Conservation (phyloP, 2,888 invertebrate genomes). For the Biston betularia region DNA sequence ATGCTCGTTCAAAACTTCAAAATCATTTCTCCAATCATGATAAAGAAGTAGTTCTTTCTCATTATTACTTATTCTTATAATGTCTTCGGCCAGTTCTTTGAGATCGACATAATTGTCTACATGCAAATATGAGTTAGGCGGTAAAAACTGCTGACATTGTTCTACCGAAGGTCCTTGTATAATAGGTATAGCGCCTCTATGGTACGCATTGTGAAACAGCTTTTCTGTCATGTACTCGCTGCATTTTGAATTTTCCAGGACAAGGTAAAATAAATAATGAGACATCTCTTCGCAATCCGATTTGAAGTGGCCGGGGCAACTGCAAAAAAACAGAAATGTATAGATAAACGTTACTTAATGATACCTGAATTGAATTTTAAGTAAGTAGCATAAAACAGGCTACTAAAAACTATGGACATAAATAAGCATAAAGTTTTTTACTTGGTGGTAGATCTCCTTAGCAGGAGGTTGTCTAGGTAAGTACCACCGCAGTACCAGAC, state of each 20-base stretch:
- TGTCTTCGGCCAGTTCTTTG: conserved; percentile 79
- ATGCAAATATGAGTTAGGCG: conserved; percentile 88
- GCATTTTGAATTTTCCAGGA: conserved; percentile 90
- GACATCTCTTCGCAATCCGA: conserved; percentile 85
- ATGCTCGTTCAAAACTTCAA: conserved; percentile 83
- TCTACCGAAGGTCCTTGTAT: conserved; percentile 86
- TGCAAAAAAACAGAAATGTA: conserved; percentile 59
- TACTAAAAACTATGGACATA: too few relatives aligned
- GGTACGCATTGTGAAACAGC: conserved; percentile 88
- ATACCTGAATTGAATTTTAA: too few relatives aligned
- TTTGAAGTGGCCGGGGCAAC: conserved; percentile 88
- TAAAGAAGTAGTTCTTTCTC: conserved; percentile 69
- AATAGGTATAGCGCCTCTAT: conserved; percentile 87
- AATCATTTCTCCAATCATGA: conserved; percentile 87
- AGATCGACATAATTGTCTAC: conserved; percentile 83
- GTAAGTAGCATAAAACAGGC: too few relatives aligned
- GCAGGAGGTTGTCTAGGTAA: too few relatives aligned
- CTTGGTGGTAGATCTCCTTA: too few relatives aligned
- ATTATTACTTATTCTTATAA: conserved; percentile 74
- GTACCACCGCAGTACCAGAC: too few relatives aligned
- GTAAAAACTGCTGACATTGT: conserved; percentile 83
- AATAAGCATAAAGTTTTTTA: too few relatives aligned
- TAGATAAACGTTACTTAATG: too few relatives aligned
- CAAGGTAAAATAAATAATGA: conserved; percentile 89
- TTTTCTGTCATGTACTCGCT: conserved; percentile 90